Conservation (phyloP, 2,113 vertebrate species). For the Ictalurus punctatus region DNA sequence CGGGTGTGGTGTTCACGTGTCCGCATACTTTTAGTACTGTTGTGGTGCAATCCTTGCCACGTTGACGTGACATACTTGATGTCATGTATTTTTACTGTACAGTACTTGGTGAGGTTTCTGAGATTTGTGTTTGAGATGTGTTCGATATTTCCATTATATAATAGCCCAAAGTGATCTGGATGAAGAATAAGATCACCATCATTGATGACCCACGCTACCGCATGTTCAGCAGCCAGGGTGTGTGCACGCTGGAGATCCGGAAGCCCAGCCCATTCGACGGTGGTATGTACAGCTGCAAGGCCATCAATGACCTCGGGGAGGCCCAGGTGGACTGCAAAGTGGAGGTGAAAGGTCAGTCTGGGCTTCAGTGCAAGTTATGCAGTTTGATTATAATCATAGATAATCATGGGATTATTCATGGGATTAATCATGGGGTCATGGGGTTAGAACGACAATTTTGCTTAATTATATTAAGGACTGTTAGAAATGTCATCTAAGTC, state of each 20-base stretch:
- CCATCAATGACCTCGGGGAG: constrained; percentile 87
- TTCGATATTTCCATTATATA: constrained; percentile 56
- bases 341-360: constrained; percentile 93
- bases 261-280: constrained; percentile 96
- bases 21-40: too few species aligned
- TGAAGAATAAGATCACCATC: constrained; percentile 95
- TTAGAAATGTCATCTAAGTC: neutral
- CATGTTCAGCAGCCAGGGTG: constrained; percentile 97
- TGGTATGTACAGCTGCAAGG: constrained; percentile 88
- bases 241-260: constrained; percentile 94
- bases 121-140: neutral
- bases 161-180: constrained; percentile 95
- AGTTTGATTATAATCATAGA: neutral
- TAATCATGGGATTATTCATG: neutral
- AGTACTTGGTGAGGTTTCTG: neutral
- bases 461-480: neutral
- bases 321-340: constrained; percentile 95
- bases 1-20: too few species aligned
- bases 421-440: neutral
- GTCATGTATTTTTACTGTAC: neutral
- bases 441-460: neutral
- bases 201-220: constrained; percentile 90
- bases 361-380: neutral
- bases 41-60: too few species aligned
- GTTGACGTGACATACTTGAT: neutral